Percentiles rank a stretch among this genome's conserved stretches.
Evolutionary conservation across 2,888 invertebrate species (phyloP).

Genomic region (Lycophotia porphyrea): DNA sequence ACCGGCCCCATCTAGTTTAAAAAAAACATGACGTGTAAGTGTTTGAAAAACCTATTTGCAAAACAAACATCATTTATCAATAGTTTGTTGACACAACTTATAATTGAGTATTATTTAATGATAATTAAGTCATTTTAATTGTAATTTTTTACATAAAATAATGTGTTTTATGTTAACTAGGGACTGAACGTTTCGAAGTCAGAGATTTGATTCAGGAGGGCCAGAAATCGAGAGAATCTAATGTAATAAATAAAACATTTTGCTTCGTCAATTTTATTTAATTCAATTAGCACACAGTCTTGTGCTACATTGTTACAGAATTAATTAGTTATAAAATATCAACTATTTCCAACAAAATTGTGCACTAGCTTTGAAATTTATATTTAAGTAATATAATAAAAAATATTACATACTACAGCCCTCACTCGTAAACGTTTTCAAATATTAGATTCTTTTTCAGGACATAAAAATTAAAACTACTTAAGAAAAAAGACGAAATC

Average conservation of each 20-base stretch:
- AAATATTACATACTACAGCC: constrained; percentile 59
- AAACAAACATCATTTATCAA: too few species aligned
- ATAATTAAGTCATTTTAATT: too few species aligned
- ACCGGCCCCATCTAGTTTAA: too few species aligned
- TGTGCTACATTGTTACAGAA: constrained; percentile 86
- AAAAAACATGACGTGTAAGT: too few species aligned
- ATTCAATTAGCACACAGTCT: constrained; percentile 84
- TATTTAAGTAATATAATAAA: constrained; percentile 68
- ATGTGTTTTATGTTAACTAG: neutral
- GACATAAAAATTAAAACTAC: constrained; percentile 52
- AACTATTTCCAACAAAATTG: constrained; percentile 84
- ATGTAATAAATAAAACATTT: constrained; percentile 62
- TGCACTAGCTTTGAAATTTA: constrained; percentile 81
- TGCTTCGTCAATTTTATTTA: constrained; percentile 82
- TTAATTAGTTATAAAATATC: constrained; percentile 81
- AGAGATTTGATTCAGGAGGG: neutral
- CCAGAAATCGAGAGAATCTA: neutral
- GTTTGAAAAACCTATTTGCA: too few species aligned
- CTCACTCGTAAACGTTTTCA: constrained; percentile 53
- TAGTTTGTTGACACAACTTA: too few species aligned
- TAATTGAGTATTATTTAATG: too few species aligned
- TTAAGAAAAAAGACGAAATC: constrained; percentile 43
- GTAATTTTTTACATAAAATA: neutral
- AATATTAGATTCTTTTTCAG: constrained; percentile 44
- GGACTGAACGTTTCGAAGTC: neutral